Base-by-base conservation (phyloP, 2,888 invertebrate genomes). In the Coenonympha glycerion region DNA sequence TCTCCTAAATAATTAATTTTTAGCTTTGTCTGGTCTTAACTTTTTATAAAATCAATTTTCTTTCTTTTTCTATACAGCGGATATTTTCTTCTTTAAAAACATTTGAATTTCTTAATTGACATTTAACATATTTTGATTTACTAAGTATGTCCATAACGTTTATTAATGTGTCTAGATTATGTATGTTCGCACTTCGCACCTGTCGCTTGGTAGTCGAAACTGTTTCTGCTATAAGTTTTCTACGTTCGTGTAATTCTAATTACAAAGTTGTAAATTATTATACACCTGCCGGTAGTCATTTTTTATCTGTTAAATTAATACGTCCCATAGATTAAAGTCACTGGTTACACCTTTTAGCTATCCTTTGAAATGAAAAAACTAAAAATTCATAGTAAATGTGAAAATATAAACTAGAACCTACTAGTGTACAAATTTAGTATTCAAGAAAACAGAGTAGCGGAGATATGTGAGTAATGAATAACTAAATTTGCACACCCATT, bases 261-360 rank as follows among this genome's bases (percentile, higher is more conserved):
- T 36, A 36, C 1, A 3, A 19, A 36, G n/a, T 15, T 39, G 13
- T 24, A 8, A 8, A 30, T 4, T 30, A 19, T 11, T 3, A 11
- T 41, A 41, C 41, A 41, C 41, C 41, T 41, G 41, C 18, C 30
- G 11, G 11, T 41, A 30, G 30, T 41, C 15, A 39, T n/a, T 15
- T 15, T 16, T 24, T 39, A 39, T 39, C 24, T 11, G 6, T 41
- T 8, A 18, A 18, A 41, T 30, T 18, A 41, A 41, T 26, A 26
- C 2, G 28, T 18, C 24, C 16, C 13, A 3, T 41, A n/a, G 15
- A 18, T 28, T 13, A 8, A 18, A 1, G 6, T 24, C 18, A 6
- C 18, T 6, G 3, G 16, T 28, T 18, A 28, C 18, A 41, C 28
- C 26, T 28, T 40, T 39, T 9, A 18, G 6, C n/a, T 36, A 36